These are phyloP conservation scores for Halotydeus destructor DNA, from an alignment of 1,140 invertebrate species.

Conservation along the genomic window DNA sequence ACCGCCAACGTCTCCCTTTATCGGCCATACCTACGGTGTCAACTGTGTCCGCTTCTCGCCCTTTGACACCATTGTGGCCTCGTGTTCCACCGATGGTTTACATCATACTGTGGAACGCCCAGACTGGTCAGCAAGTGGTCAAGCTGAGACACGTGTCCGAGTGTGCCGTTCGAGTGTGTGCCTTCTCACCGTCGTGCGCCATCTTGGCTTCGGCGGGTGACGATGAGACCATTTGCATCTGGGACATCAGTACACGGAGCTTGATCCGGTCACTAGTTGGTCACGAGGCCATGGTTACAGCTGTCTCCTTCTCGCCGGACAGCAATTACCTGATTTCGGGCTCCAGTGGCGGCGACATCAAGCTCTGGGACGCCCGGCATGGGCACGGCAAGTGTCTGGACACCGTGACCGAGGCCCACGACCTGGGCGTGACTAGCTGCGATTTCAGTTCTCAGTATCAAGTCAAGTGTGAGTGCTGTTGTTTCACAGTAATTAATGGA, in stretches of 20 bases:
- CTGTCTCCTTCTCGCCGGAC: conserved; percentile 40
- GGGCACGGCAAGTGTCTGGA: conserved; percentile 25
- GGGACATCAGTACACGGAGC: conserved; percentile 40
- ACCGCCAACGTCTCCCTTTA: conserved; percentile 24
- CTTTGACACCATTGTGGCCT: conserved; percentile 41
- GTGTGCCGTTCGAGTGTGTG: conserved; percentile 39
- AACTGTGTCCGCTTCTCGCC: conserved; percentile 39
- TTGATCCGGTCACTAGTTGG: conserved; percentile 39
- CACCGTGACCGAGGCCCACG: conserved; percentile 41
- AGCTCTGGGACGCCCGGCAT: conserved; percentile 35
- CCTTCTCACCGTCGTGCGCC: conserved; percentile 41
- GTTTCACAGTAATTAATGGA: background rate
- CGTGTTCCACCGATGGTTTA: conserved; percentile 48
- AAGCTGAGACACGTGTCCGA: conserved; percentile 41
- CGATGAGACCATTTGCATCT: conserved; percentile 46
- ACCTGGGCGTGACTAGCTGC: conserved; percentile 43
- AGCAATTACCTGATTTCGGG: conserved; percentile 39
- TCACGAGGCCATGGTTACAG: conserved; percentile 38
- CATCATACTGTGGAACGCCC: conserved; percentile 42
- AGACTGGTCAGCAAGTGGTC: conserved; percentile 35
- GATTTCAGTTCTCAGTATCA: conserved; percentile 35
- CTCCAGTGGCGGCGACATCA: conserved; percentile 39
- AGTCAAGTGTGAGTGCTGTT: conserved; percentile 14
- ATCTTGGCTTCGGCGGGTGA: conserved; percentile 45
- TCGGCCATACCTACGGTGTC: conserved; percentile 26